Base-by-base conservation (phyloP, 2,797 vertebrate species). In the Acipenser ruthenus region DNA sequence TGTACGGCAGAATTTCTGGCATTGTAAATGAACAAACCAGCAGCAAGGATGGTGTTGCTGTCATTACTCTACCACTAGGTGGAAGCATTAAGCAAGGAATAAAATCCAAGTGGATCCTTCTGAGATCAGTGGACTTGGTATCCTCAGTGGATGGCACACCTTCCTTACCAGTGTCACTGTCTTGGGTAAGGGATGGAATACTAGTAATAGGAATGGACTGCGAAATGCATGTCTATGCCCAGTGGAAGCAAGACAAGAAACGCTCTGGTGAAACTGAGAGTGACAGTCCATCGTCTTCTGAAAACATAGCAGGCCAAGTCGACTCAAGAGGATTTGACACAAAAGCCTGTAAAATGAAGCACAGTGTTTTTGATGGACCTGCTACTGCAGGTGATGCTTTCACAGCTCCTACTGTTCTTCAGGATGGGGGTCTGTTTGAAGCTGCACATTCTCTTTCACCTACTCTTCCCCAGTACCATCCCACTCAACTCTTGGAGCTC, bases 51-150 rank as follows among this genome's bases (percentile, higher is more conserved):
- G 94, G 95, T 7, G 84, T 97, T 62, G 93, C 97, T 63, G 89
- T 99, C 66, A 96, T 98, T 80, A 97, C 93, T 67, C 90, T 99
- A 79, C 97, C 97, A 71, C 89, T 99, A 69, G 95, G 97, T 76
- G 97, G 97, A 78, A 99, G 97, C 82, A 97, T 99, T 81, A 99
- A 99, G 74, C 97, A 99, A 86, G 97, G 97, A 50, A 92, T 96
- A 66, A 93, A 90, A 71, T 99, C 97, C 1, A 91, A 95, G 65
- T 99, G 97, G 97, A 93, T 99, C 56, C 84, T 99, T 66, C 89
- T 99, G 15, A 86, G 97, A 64, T 88, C 94, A 0, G 91, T 99
- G 74, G 92, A 97, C 82, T 84, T 98, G 53, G 84, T 98, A 4
- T 98, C 96, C 1, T 99, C 97, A 0, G 92, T 98, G 62, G 96